Evolutionary conservation across 1,140 invertebrate species (phyloP), one percentile per base, ranked within the genome.

Genomic region (Phenacoccus solenopsis): DNA sequence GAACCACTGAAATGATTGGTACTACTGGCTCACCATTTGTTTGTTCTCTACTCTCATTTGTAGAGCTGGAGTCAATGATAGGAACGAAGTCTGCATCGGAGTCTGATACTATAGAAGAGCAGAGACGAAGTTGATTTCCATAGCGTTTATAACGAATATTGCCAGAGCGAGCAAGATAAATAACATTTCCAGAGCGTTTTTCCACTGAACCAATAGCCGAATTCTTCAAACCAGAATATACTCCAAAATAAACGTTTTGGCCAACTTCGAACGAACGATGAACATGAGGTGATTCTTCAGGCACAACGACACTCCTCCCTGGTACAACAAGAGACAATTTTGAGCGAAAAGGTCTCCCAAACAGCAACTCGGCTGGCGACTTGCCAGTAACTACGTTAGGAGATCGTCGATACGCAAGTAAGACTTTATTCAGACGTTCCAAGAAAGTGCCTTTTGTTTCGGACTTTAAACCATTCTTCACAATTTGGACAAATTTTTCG

Each of bases 401-500:
- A 1, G 72, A 68, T 4, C 16, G n/a, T n/a, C 72, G 64, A 28
- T 73, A 74, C 20, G 61, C 20, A 12, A 73, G 67, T 67, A 74
- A 28, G 57, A 72, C 71, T 27, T n/a, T n/a, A 49, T 49, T 49
- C 20, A 5, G 5, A n/a, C 38, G 38, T 49, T 49, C 5, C 38
- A 16, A n/a, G 16, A 49, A 49, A 10, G 38, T 49, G n/a, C n/a
- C n/a, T n/a, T n/a, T n/a, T n/a, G n/a, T 49, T 13, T 27, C 70
- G 28, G 27, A 59, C 28, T 78, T 78, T 20, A 79, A 74, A 4
- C 71, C 72, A 70, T 75, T 76, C 72, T 80, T 80, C 56, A 80
- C 72, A 3, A 72, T 76, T 74, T 77, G 76, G 0, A 80, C 79
- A 0, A 76, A 73, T 57, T 80, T 76, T 73, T 78, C 75, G n/a